A percentile compares a stretch with the other conserved stretches of the same genome.
phyloP scores from a whole-genome alignment of 1,140 invertebrate genomes.

The Zeugodacus cucurbitae region DNA sequence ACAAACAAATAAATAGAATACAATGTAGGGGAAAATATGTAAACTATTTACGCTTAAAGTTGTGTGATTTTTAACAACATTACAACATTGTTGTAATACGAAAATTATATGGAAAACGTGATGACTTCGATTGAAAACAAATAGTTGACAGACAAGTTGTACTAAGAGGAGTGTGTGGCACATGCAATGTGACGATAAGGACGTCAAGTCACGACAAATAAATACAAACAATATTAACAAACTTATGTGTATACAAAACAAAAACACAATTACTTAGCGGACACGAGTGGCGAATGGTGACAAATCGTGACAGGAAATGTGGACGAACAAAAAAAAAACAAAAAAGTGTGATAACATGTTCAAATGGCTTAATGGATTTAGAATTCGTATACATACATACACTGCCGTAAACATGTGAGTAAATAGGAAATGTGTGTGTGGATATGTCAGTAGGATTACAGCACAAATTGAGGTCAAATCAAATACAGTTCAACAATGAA shows the following conservation, averaged over 20 bases:
- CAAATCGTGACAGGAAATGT: neutral
- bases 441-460: neutral
- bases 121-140: neutral
- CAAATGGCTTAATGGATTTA: neutral
- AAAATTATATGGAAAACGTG: neutral
- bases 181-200: neutral
- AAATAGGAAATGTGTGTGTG: neutral
- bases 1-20: too few relatives aligned
- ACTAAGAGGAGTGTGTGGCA: neutral
- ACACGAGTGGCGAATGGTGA: neutral
- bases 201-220: neutral
- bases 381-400: too few relatives aligned
- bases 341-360: neutral
- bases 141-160: too few relatives aligned
- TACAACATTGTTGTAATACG: too few relatives aligned
- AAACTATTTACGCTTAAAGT: too few relatives aligned
- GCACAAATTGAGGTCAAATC: neutral
- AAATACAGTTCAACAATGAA: neutral
- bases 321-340: neutral
- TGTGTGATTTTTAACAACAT: too few relatives aligned
- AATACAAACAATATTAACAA: too few relatives aligned
- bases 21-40: too few relatives aligned
- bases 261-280: neutral
- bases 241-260: too few relatives aligned
- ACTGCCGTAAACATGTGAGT: neutral